Base-by-base conservation (phyloP, 2,888 invertebrate genomes). In the Drosophila atripex region DNA sequence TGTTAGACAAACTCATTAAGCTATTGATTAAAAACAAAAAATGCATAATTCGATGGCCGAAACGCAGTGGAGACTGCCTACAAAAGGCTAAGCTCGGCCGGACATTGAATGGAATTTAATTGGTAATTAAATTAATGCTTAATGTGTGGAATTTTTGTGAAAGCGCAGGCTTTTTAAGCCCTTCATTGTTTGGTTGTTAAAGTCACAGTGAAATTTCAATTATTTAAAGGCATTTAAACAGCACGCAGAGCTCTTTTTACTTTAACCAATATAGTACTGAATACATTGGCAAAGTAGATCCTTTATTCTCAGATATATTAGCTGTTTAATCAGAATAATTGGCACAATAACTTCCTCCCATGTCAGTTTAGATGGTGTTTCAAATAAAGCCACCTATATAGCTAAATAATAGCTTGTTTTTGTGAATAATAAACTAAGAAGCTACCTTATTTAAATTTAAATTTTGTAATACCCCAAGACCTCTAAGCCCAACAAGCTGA, bases 1-100 rank as follows among this genome's bases (percentile, higher is more conserved):
- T 41, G 47, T 47, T 47, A 47, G 43, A 12, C 47, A 57, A 61
- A 61, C 57, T 61, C 57, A 57, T 61, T 61, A 61, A 57, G n/a
- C 16, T 14, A 16, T 21, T 16, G 39, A 39, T 16, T 11, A 16
- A 46, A 39, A 56, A 60, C 23, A 60, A 55, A 55, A 45, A 35
- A 35, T 35, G n/a, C 8, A 56, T 30, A 60, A 56, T 39, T 60
- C 46, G 16, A 30, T 46, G 1, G 21, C 21, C 16, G 12, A 30
- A 4, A 3, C n/a, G 50, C 56, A 56, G 56, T 56, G 23, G n/a
- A 5, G 5, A 2, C 4, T 38, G 16, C 7, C 4, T 28, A 9
- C 16, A 41, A 12, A 28, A n/a, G 35, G 35, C 35, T 16, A 18
- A n/a, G 16, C 16, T 3, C 3, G 16, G 8, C 3, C 8, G 16